Percentiles rank a stretch among this genome's conserved stretches.
Conservation (phyloP, 1,140 invertebrate species). For the Panulirus ornatus region DNA sequence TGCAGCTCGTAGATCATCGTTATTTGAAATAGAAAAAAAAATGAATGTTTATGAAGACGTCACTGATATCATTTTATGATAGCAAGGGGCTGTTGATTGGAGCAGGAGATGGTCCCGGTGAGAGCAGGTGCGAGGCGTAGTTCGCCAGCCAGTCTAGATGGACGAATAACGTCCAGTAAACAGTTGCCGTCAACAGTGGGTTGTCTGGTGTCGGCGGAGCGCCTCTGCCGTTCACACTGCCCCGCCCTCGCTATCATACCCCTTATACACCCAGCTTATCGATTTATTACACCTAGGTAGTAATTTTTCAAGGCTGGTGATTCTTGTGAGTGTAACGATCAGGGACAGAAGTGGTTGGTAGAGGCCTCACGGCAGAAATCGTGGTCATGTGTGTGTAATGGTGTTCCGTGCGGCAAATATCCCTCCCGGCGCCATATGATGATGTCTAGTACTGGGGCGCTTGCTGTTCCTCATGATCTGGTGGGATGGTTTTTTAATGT, state of each 20-base stretch:
- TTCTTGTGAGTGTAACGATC: not conserved
- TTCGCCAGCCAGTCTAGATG: no score
- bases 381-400: not conserved
- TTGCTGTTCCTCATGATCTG: no score
- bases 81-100: no score
- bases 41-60: no score
- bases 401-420: not conserved
- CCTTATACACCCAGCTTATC: not conserved
- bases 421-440: not conserved
- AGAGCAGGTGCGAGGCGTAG: no score
- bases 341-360: not conserved
- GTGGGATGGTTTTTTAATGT: no score
- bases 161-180: not conserved
- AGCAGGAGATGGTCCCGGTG: no score
- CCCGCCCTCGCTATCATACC: not conserved
- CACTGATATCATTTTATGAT: no score
- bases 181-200: not conserved
- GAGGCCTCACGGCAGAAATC: no score
- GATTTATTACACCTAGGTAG: not conserved
- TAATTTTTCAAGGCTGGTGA: not conserved
- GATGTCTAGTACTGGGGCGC: not conserved
- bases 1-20: no score
- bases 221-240: no score
- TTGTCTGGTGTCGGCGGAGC: not conserved
- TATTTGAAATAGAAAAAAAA: no score